These are phyloP conservation scores for Brachyrhaphis roseni DNA, from an alignment of 2,797 vertebrate genomes.

Conservation along the genomic window DNA sequence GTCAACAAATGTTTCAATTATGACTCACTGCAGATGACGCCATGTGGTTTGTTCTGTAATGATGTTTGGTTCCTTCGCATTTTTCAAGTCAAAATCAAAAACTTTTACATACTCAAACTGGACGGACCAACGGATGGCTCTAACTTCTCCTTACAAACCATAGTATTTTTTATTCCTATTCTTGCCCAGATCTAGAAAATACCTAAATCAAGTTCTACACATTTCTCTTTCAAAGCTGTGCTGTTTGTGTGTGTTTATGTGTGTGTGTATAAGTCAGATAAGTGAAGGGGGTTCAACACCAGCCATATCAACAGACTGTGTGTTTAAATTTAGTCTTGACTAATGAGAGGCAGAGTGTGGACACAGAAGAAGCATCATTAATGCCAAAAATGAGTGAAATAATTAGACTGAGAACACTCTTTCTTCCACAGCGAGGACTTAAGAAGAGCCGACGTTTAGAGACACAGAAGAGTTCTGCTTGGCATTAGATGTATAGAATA, in stretches of 20 bases:
- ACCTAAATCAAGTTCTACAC: background rate
- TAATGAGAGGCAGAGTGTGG: slow-evolving; percentile 60
- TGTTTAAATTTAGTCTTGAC: slow-evolving; percentile 59
- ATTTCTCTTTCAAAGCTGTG: slow-evolving; percentile 38
- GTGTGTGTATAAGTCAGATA: slow-evolving; percentile 18
- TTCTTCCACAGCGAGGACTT: slow-evolving; percentile 40
- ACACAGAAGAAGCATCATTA: slow-evolving; percentile 54
- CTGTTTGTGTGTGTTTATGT: slow-evolving; percentile 16
- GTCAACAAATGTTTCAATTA: slow-evolving; percentile 25
- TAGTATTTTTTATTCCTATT: background rate
- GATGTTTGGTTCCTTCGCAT: background rate
- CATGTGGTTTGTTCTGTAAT: slow-evolving; percentile 43
- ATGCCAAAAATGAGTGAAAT: slow-evolving; percentile 54
- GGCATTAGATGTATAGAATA: slow-evolving; percentile 12
- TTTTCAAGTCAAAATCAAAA: background rate
- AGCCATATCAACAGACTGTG: slow-evolving; percentile 29
- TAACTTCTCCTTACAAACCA: background rate
- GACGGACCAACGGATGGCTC: background rate
- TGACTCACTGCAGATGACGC: slow-evolving; percentile 35
- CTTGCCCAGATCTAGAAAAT: background rate
- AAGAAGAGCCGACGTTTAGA: slow-evolving; percentile 9
- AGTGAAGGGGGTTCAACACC: slow-evolving; percentile 12
- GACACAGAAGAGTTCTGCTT: slow-evolving; percentile 19
- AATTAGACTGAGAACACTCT: slow-evolving; percentile 45
- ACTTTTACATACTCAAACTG: background rate